These are phyloP conservation scores for Vollenhovia emeryi DNA, from an alignment of 1,140 invertebrate genomes.

Conservation along the genomic window DNA sequence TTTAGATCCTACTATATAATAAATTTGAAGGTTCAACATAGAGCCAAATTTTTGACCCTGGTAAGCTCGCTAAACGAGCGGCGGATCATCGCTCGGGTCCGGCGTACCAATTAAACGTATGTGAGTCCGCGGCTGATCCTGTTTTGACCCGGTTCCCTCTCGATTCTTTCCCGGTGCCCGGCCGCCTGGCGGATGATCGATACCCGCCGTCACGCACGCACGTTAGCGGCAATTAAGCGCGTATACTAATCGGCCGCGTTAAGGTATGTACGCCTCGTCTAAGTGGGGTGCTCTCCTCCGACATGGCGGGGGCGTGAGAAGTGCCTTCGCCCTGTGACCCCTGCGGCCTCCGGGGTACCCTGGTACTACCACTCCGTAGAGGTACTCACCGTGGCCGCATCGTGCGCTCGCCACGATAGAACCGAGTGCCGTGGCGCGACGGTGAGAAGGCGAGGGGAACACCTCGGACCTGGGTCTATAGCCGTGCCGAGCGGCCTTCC, in stretches of 20 bases:
- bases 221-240: slow-evolving; percentile 84
- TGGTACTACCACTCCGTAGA: slow-evolving; percentile 73
- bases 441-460: slow-evolving; percentile 54
- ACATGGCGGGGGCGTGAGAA: slow-evolving; percentile 84
- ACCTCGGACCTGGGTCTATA: slow-evolving; percentile 34
- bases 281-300: slow-evolving; percentile 81
- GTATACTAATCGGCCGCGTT: slow-evolving; percentile 83
- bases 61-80: too few relatives aligned
- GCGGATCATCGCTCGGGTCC: background rate
- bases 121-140: background rate
- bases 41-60: too few relatives aligned
- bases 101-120: background rate
- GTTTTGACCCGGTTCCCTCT: slow-evolving; percentile 15
- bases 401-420: slow-evolving; percentile 55
- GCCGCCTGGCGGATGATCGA: slow-evolving; percentile 77
- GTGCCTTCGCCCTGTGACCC: slow-evolving; percentile 85
- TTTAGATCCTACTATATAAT: too few relatives aligned
- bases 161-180: slow-evolving; percentile 15
- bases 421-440: background rate
- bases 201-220: slow-evolving; percentile 79
- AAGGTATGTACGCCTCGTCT: slow-evolving; percentile 81
- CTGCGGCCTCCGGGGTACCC: slow-evolving; percentile 77
- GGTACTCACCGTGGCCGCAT: slow-evolving; percentile 69
- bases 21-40: too few relatives aligned
- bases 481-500: slow-evolving; percentile 48